Base-by-base conservation (phyloP, 2,888 invertebrate genomes). In the Herminia tarsipennalis region DNA sequence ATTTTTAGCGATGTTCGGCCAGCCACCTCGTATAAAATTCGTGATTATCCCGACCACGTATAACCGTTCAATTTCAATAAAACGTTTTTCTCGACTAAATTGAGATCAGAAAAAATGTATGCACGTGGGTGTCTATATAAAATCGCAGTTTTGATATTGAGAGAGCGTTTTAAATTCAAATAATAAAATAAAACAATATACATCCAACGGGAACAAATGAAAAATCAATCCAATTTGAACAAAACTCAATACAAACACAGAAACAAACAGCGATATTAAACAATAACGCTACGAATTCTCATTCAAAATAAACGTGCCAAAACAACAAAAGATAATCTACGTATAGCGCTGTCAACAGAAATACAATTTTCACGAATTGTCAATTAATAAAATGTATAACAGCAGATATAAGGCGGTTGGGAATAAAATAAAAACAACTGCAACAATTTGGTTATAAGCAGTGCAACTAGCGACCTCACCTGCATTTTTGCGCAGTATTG, bases 191-290 rank as follows among this genome's bases (percentile, higher is more conserved):
- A 45, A 47, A 51, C 35, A 30, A 37, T 21, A 14, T 29, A 37
- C 43, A 27, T 56, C 39, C 28, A 55, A 47, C 8, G 35, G 30
- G 33, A 48, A 29, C 20, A 49, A 51, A 64, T 56, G 45, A 63
- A 68, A 66, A 63, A 59, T 53, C 56, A 50, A 71, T 67, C 57
- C 66, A 55, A 56, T 66, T 64, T 73, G 73, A 68, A 69, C 70
- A 72, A 76, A 69, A 70, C 65, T 66, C 56, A 71, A 69, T 46
- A 62, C 65, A 73, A 76, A 78, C 68, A 74, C 53, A 56, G 57
- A 66, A 58, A 68, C 65, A 70, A 72, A 76, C 56, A 72, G 39
- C 43, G 62, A 70, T 75, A 76, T 74, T 61, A 73, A 79, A 81
- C 70, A 76, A 76, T 72, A 72, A 72, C 73, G 62, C 54, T 61